These are phyloP conservation scores for Chalcis sispes DNA, from an alignment of 2,888 invertebrate species.

Conservation along the genomic window DNA sequence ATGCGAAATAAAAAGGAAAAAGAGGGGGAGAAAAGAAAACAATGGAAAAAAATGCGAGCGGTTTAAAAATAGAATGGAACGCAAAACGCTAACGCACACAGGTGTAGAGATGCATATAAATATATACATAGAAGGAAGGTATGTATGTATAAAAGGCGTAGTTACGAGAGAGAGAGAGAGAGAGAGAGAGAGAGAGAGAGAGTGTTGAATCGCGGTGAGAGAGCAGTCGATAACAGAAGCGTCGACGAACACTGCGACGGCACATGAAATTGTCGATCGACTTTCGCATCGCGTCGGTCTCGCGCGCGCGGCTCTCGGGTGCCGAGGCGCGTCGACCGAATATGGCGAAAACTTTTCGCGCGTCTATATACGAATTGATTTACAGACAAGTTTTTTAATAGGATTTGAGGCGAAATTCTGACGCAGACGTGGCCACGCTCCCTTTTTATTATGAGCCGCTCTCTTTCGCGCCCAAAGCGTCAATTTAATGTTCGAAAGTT, in stretches of 20 bases:
- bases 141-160: no score
- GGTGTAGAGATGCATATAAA: no score
- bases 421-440: background rate
- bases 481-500: constrained; percentile 18
- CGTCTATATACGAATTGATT: constrained; percentile 47
- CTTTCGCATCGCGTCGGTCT: constrained; percentile 20
- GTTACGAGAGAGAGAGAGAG: background rate
- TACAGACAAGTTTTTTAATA: constrained; percentile 49
- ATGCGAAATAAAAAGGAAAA: constrained; percentile 31
- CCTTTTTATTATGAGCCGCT: no score
- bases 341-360: constrained; percentile 29
- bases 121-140: no score
- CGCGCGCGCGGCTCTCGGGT: background rate
- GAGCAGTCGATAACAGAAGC: constrained; percentile 50
- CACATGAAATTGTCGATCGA: constrained; percentile 46
- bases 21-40: background rate
- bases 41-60: background rate
- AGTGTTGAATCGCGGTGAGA: constrained; percentile 17
- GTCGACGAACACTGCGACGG: background rate
- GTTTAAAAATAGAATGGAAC: no score
- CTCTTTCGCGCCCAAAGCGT: background rate
- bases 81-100: no score
- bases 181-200: background rate
- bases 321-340: background rate
- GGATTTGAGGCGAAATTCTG: constrained; percentile 37